phyloP scores from a whole-genome alignment of 2,113 vertebrate species.

The Aegithalos caudatus region DNA sequence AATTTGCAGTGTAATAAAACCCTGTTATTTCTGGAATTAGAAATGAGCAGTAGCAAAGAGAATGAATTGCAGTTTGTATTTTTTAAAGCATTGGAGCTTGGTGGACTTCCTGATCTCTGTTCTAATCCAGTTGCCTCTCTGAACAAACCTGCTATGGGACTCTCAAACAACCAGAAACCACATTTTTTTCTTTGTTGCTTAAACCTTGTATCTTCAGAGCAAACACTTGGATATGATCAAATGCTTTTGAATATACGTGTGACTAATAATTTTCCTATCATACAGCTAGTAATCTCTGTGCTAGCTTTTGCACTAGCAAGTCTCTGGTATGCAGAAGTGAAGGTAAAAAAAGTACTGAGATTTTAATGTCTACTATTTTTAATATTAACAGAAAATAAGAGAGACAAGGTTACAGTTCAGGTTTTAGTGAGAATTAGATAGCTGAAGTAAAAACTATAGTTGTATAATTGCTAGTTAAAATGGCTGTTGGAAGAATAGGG shows the following conservation, averaged over 20 bases:
- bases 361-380: constrained; percentile 27
- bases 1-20: background rate
- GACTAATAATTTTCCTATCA: background rate
- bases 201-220: constrained; percentile 15
- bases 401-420: background rate
- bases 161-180: background rate
- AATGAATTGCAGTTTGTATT: background rate
- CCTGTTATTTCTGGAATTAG: background rate
- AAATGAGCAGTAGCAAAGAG: background rate
- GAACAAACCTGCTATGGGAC: background rate
- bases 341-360: constrained; percentile 36
- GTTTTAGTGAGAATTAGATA: background rate
- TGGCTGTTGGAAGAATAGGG: background rate
- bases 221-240: constrained; percentile 1
- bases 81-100: background rate
- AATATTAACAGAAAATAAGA: background rate
- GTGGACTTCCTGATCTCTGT: background rate
- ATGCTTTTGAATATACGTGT: constrained; percentile 5
- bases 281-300: constrained; percentile 9
- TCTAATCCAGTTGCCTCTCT: background rate
- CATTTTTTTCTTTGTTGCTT: background rate
- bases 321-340: constrained; percentile 25
- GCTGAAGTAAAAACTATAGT: background rate
- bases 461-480: background rate
- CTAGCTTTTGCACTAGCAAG: constrained; percentile 47